A percentile compares a stretch with the other conserved stretches of the same genome.
Conservation (phyloP, 2,888 invertebrate species). For the Gari tellinella region DNA sequence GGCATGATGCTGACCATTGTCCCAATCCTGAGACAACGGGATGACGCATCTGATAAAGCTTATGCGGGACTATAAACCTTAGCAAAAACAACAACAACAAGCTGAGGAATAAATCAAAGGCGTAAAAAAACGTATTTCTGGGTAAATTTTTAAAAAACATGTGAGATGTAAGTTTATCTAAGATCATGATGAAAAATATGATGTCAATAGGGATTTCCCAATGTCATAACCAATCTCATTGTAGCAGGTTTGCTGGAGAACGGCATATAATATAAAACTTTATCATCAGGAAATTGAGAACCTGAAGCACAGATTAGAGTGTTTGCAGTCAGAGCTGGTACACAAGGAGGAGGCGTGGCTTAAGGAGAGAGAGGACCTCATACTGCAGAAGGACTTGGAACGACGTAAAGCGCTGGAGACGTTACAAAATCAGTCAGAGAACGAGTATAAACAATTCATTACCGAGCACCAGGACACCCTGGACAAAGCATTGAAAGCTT, state of each 20-base stretch:
- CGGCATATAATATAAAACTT: background rate
- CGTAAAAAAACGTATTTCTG: too few relatives aligned
- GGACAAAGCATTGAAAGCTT: conserved; percentile 71
- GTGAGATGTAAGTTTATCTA: too few relatives aligned
- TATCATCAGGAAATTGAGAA: conserved; percentile 66
- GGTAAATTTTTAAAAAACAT: too few relatives aligned
- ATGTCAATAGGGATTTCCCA: background rate
- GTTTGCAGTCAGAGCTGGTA: conserved; percentile 55
- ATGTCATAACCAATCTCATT: too few relatives aligned
- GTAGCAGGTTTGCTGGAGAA: too few relatives aligned
- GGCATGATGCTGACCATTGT: too few relatives aligned
- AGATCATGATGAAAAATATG: too few relatives aligned
- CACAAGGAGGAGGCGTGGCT: conserved; percentile 55
- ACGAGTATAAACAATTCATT: conserved; percentile 72
- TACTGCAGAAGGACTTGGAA: conserved; percentile 70
- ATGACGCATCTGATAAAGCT: too few relatives aligned
- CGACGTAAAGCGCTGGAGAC: conserved; percentile 58
- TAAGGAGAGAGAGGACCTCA: conserved; percentile 62
- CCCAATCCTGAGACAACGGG: too few relatives aligned
- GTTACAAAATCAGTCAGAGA: conserved; percentile 69
- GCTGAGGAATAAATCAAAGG: too few relatives aligned
- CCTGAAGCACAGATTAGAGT: conserved; percentile 54
- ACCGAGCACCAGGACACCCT: conserved; percentile 74
- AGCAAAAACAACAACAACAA: too few relatives aligned
- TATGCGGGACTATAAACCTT: too few relatives aligned